Conservation (phyloP, 2,797 vertebrate species). For the Mormyrops boulengeri region DNA sequence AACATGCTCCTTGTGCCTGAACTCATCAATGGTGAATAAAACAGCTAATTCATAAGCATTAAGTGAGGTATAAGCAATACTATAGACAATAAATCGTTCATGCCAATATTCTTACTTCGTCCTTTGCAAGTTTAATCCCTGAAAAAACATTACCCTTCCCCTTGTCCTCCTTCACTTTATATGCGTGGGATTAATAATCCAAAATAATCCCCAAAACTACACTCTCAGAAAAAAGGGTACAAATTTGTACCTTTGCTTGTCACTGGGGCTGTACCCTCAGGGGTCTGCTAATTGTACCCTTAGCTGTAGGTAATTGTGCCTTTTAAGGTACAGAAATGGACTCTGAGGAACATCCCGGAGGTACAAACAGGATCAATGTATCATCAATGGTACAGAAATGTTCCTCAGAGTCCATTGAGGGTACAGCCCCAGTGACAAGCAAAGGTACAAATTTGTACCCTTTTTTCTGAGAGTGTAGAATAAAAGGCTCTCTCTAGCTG, state of each 20-base stretch:
- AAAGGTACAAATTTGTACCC: too few relatives aligned
- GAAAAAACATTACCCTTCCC: conserved; percentile 25
- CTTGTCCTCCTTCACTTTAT: conserved; percentile 29
- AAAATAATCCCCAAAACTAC: conserved; percentile 42
- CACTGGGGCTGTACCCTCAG: too few relatives aligned
- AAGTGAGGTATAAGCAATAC: background rate
- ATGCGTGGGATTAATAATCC: conserved; percentile 42
- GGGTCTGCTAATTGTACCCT: too few relatives aligned
- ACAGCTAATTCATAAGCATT: background rate
- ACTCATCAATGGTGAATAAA: background rate
- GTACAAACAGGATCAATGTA: too few relatives aligned
- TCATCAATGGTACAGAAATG: too few relatives aligned
- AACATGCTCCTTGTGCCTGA: background rate
- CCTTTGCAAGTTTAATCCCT: background rate
- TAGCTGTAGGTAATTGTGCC: too few relatives aligned
- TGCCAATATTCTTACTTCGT: background rate
- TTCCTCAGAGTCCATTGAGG: too few relatives aligned
- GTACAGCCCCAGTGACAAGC: too few relatives aligned
- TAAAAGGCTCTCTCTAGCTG: conserved; percentile 28
- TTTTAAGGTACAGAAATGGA: too few relatives aligned
- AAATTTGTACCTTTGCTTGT: too few relatives aligned
- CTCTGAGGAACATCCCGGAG: too few relatives aligned
- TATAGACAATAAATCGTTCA: background rate
- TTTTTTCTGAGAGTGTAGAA: background rate
- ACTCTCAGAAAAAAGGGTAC: too few relatives aligned